Evolutionary conservation across 2,113 vertebrate genomes (phyloP).

Genomic region (Hucho hucho): DNA sequence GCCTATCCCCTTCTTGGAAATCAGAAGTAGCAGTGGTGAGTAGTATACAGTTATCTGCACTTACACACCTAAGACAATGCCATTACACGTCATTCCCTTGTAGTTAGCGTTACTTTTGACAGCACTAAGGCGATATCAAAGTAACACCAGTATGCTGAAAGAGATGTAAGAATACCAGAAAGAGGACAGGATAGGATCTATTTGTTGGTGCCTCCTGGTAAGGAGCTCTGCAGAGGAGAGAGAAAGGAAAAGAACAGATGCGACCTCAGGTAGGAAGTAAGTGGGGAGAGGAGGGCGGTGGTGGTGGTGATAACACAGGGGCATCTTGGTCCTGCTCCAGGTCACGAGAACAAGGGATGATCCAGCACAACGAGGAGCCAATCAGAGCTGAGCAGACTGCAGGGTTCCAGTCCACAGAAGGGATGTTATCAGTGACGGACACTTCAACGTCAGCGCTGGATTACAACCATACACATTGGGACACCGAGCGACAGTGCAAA

Average conservation of each 20-base stretch:
- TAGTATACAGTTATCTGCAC: too few relatives aligned
- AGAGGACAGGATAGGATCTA: too few relatives aligned
- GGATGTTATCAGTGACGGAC: neutral
- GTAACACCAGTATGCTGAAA: too few relatives aligned
- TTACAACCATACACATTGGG: neutral
- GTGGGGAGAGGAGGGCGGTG: neutral
- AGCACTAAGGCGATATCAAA: too few relatives aligned
- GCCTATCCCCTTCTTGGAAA: too few relatives aligned
- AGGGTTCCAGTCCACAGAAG: neutral
- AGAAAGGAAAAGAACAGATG: neutral
- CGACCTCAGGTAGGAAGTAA: neutral
- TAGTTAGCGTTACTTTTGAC: too few relatives aligned
- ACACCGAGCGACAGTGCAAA: neutral
- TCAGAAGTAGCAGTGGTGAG: too few relatives aligned
- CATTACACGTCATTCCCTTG: too few relatives aligned
- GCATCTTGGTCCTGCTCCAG: neutral
- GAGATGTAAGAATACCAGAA: too few relatives aligned
- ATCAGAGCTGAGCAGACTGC: slow-evolving; percentile 2
- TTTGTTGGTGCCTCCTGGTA: too few relatives aligned
- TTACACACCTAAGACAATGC: too few relatives aligned
- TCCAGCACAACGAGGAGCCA: neutral
- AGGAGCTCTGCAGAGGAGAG: neutral
- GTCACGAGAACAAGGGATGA: neutral
- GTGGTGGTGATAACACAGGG: slow-evolving; percentile 2
- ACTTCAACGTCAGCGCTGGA: neutral